phyloP scores from a whole-genome alignment of 2,113 vertebrate species.

The Scytalopus superciliaris region DNA sequence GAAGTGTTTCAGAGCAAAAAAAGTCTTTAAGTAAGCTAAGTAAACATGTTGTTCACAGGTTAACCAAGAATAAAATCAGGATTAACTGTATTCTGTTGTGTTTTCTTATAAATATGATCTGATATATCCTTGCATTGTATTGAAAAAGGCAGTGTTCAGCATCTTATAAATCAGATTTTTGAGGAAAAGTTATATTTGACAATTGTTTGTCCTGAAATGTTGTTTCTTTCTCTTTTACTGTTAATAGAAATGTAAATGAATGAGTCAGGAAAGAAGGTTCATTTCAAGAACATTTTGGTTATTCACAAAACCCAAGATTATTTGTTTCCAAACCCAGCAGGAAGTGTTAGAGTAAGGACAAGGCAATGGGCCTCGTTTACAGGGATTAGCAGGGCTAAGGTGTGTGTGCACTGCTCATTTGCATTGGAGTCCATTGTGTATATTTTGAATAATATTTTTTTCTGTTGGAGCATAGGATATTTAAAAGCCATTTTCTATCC shows the following conservation, averaged over 20 bases:
- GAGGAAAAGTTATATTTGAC: background rate
- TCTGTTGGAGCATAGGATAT: background rate
- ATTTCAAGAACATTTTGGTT: background rate
- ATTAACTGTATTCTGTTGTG: background rate
- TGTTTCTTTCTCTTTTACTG: background rate
- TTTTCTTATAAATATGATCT: background rate
- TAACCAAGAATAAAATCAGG: background rate
- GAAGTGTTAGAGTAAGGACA: background rate
- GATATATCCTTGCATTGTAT: background rate
- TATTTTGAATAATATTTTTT: background rate
- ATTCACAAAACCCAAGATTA: background rate
- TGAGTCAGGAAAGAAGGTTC: background rate
- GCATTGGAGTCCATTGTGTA: accelerated
- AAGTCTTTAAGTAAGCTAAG: background rate
- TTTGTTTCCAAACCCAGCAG: background rate
- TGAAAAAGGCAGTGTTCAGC: background rate
- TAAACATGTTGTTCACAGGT: background rate
- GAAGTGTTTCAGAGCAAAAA: background rate
- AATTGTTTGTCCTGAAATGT: background rate
- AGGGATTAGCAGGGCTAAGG: background rate
- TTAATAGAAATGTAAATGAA: background rate
- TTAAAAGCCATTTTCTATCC: background rate
- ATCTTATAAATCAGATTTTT: background rate
- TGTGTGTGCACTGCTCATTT: background rate
- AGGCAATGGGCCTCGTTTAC: background rate